Evolutionary conservation across 1,140 invertebrate genomes (phyloP).

Genomic region (Hormaphis cornu): DNA sequence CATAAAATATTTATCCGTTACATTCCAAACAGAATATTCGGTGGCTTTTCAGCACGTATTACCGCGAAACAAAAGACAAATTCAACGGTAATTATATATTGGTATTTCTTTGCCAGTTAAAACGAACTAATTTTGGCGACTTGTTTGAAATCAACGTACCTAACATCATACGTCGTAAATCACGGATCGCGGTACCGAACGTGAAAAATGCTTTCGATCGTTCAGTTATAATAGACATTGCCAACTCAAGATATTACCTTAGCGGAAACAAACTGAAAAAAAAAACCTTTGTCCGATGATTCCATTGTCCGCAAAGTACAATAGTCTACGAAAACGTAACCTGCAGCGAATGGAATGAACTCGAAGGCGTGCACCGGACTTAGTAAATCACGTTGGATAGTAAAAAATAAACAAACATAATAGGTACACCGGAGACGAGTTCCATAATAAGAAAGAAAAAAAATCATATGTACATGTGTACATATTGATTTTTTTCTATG

Average conservation of each 20-base stretch:
- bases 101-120: too few species aligned
- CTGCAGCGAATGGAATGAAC: neutral
- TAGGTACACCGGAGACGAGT: neutral
- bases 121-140: too few species aligned
- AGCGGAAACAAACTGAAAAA: neutral
- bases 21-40: too few species aligned
- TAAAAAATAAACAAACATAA: neutral
- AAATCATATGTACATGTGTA: too few species aligned
- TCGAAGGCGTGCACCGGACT: neutral
- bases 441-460: neutral
- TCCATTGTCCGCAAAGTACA: constrained; percentile 5
- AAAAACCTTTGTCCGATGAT: constrained; percentile 6
- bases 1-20: too few species aligned
- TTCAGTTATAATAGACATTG: neutral
- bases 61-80: too few species aligned
- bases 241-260: constrained; percentile 16
- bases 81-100: too few species aligned
- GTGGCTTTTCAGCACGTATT: too few species aligned
- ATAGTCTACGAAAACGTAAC: constrained; percentile 1
- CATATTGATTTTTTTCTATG: too few species aligned
- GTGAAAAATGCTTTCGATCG: neutral
- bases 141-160: too few species aligned
- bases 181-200: neutral
- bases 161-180: neutral
- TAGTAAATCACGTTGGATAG: constrained; percentile 3